These are phyloP conservation scores for Kradibia gibbosae DNA, from an alignment of 1,140 invertebrate species.

Conservation along the genomic window DNA sequence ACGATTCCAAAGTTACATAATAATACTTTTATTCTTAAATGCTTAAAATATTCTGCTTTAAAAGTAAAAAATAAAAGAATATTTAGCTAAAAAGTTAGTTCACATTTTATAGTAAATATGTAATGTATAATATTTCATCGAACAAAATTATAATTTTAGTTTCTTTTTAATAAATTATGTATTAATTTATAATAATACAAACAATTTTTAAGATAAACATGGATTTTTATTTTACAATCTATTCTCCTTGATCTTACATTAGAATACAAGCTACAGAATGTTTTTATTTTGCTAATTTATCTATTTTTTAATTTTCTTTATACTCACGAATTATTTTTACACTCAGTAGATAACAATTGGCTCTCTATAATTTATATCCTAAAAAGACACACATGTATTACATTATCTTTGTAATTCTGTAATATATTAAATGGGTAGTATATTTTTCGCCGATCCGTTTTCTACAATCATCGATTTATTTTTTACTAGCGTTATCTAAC, in stretches of 20 bases:
- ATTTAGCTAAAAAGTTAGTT: too few species aligned
- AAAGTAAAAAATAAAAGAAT: too few species aligned
- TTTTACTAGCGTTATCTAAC: background rate
- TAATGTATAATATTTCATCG: too few species aligned
- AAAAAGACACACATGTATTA: slow-evolving; percentile 39
- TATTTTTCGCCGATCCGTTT: background rate
- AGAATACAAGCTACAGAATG: slow-evolving; percentile 70
- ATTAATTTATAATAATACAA: background rate
- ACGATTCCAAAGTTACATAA: too few species aligned
- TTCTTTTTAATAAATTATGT: too few species aligned
- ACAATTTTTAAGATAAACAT: slow-evolving; percentile 53
- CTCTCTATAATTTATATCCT: slow-evolving; percentile 45
- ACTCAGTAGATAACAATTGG: slow-evolving; percentile 67
- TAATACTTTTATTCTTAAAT: too few species aligned
- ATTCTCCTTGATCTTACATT: slow-evolving; percentile 70
- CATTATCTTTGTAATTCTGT: background rate
- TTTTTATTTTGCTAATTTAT: slow-evolving; percentile 54
- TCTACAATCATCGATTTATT: background rate
- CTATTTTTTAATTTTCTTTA: slow-evolving; percentile 52
- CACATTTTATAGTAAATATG: too few species aligned
- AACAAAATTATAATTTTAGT: too few species aligned
- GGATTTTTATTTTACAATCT: slow-evolving; percentile 64
- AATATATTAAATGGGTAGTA: background rate
- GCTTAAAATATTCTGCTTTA: too few species aligned
- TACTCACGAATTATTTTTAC: slow-evolving; percentile 57